These are phyloP conservation scores for Mesochorus sp. DNA, from an alignment of 2,888 invertebrate genomes.

Conservation along the genomic window DNA sequence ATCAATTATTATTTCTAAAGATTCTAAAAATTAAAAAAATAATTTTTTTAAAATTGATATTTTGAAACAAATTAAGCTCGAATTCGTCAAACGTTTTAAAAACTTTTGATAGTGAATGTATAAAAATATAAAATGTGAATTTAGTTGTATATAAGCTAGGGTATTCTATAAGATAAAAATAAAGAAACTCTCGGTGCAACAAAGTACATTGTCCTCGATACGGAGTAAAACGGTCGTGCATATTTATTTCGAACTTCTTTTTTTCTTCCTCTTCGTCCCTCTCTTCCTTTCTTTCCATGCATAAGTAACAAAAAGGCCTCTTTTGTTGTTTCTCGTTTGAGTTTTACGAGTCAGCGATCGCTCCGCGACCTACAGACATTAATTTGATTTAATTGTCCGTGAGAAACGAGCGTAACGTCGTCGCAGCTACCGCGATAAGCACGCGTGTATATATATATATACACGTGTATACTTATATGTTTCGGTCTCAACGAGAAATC, in stretches of 20 bases:
- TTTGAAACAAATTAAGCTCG: too few species aligned
- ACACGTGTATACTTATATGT: too few species aligned
- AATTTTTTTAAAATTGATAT: too few species aligned
- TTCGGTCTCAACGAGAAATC: slow-evolving; percentile 39
- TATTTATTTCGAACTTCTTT: background rate
- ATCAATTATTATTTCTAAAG: too few species aligned
- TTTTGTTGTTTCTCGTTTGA: slow-evolving; percentile 11
- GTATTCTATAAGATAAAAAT: background rate
- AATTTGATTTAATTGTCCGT: slow-evolving; percentile 56
- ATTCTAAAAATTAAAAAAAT: too few species aligned
- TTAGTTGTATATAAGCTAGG: background rate
- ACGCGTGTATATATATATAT: background rate
- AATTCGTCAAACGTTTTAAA: too few species aligned
- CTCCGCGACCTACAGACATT: slow-evolving; percentile 38
- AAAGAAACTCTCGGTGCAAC: background rate
- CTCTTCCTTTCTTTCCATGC: background rate
- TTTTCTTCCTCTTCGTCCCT: background rate
- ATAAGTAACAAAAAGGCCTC: background rate
- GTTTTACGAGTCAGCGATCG: slow-evolving; percentile 37
- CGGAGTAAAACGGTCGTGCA: too few species aligned
- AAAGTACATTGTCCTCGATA: too few species aligned
- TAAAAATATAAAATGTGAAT: background rate
- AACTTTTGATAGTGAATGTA: background rate
- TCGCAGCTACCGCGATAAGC: background rate
- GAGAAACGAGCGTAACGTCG: slow-evolving; percentile 41